A percentile compares a stretch with the other conserved stretches of the same genome.
Conservation (phyloP, 2,113 vertebrate genomes). For the Setophaga petechia region DNA sequence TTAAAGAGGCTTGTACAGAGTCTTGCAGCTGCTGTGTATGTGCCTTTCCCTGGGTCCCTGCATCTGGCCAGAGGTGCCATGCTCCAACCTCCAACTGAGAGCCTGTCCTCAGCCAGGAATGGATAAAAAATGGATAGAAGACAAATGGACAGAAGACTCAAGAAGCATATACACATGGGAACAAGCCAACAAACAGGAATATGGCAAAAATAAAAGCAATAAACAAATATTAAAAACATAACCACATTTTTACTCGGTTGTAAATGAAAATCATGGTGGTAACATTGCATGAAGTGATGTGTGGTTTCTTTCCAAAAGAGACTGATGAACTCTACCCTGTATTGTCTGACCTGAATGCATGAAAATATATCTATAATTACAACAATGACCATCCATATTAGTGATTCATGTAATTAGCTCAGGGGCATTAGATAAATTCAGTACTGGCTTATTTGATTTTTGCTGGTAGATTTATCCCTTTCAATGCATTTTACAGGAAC, state of each 20-base stretch:
- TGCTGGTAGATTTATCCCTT: not conserved
- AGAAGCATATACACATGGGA: not conserved
- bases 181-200: not conserved
- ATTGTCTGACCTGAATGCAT: not conserved
- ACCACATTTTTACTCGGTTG: not conserved
- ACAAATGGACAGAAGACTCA: not conserved
- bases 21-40: accelerated
- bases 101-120: not conserved
- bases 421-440: not conserved
- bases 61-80: accelerated
- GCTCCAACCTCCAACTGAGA: accelerated
- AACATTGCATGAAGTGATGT: not conserved
- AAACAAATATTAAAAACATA: not conserved
- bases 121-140: too few relatives aligned
- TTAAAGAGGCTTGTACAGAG: not conserved
- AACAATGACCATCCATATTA: not conserved
- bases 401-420: not conserved
- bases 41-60: not conserved
- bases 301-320: not conserved
- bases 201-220: not conserved
- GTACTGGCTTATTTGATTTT: not conserved
- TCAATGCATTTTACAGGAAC: not conserved
- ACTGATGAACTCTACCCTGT: not conserved
- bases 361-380: not conserved
- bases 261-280: not conserved